These are phyloP conservation scores for Cyanistes caeruleus DNA, from an alignment of 2,113 vertebrate species.

Conservation along the genomic window DNA sequence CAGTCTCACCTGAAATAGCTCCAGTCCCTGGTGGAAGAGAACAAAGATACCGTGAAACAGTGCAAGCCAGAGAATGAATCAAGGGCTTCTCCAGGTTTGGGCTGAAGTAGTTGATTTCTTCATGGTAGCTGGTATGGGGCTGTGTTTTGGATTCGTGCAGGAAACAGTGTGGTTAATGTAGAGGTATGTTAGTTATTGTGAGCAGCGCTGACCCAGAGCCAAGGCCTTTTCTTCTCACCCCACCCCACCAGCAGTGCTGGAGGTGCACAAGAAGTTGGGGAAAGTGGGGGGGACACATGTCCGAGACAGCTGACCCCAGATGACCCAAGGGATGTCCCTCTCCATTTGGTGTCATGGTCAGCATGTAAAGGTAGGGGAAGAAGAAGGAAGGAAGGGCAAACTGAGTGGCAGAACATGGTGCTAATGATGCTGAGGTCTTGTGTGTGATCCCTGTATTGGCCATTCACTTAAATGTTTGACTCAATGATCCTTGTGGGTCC, in stretches of 20 bases:
- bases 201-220: neutral
- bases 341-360: rapidly evolving
- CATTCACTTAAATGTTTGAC: neutral
- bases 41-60: neutral
- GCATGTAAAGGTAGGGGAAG: neutral
- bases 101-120: neutral
- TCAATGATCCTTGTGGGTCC: neutral
- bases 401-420: neutral
- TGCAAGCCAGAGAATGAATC: neutral
- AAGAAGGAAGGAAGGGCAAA: neutral
- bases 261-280: neutral
- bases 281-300: too few relatives aligned
- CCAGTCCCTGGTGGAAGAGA: neutral
- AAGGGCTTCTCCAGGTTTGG: neutral
- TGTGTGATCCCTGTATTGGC: neutral
- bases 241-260: neutral
- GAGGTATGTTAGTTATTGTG: neutral
- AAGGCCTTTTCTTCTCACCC: neutral
- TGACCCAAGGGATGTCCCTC: neutral
- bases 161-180: neutral
- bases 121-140: neutral
- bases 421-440: neutral
- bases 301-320: rapidly evolving
- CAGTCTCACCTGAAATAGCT: neutral
- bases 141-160: neutral